Evolutionary conservation across 2,888 invertebrate species (phyloP).

Genomic region (Lithophane ornitopus): DNA sequence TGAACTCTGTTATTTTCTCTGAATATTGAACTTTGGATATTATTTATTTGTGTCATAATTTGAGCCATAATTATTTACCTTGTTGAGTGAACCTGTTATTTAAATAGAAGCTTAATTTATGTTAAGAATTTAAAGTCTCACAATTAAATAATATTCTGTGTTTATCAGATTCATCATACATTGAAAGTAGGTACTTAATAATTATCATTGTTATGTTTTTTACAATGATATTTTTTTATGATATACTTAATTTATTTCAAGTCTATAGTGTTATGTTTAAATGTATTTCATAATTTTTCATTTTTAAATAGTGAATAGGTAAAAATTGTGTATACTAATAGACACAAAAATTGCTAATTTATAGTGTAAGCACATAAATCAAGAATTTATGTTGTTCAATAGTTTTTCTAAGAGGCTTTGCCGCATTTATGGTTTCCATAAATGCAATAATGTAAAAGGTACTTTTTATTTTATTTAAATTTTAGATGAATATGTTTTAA

Average conservation of each 20-base stretch:
- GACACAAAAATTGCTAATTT: neutral
- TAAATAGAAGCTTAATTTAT: neutral
- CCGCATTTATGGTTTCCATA: neutral
- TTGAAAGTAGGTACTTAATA: neutral
- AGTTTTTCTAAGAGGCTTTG: neutral
- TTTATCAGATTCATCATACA: neutral
- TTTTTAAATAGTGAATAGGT: neutral
- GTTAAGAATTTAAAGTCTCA: neutral
- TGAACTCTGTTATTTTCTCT: neutral
- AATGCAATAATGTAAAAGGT: conserved; percentile 7
- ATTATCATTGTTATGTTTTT: conserved; percentile 3
- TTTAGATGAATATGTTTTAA: neutral
- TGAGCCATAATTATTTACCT: neutral
- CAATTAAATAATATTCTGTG: neutral
- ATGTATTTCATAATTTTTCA: neutral
- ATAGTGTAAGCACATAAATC: neutral
- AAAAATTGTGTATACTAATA: too few relatives aligned
- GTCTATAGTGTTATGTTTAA: neutral
- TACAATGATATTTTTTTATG: too few relatives aligned
- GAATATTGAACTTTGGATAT: conserved; percentile 8
- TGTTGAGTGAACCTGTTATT: too few relatives aligned
- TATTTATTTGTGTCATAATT: neutral
- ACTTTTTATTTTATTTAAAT: neutral
- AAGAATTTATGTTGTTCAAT: neutral
- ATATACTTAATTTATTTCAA: neutral